phyloP scores from a whole-genome alignment of 2,888 invertebrate genomes.

The Diaphora mendica region DNA sequence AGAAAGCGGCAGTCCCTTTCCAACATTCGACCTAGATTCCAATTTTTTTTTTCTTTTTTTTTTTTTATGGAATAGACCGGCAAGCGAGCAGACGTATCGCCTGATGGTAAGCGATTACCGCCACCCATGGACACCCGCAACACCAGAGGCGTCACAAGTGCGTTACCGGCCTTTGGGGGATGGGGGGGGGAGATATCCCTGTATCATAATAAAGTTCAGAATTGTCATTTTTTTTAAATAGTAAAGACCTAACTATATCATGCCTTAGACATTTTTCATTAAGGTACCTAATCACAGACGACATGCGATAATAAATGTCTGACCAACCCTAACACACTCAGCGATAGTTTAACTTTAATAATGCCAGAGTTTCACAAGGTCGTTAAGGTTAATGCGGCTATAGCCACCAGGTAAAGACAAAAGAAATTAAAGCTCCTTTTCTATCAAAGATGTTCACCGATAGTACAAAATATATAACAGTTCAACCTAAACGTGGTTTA shows the following conservation, averaged over 20 bases:
- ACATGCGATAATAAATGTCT: background rate
- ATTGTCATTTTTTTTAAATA: background rate
- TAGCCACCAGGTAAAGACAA: slow-evolving; percentile 22
- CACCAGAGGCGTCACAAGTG: too few species aligned
- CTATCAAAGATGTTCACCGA: slow-evolving; percentile 25
- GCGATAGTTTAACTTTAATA: slow-evolving; percentile 10
- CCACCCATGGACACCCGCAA: too few species aligned
- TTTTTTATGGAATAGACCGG: too few species aligned
- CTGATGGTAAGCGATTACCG: too few species aligned
- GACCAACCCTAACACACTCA: background rate
- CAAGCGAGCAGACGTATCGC: too few species aligned
- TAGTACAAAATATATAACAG: slow-evolving; percentile 36
- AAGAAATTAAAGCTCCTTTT: slow-evolving; percentile 13
- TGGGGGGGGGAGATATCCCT: too few species aligned
- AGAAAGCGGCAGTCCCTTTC: background rate
- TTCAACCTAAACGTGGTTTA: slow-evolving; percentile 47
- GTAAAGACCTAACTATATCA: background rate
- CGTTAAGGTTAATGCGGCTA: slow-evolving; percentile 23
- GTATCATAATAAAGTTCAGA: too few species aligned
- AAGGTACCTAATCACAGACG: background rate
- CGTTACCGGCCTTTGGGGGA: too few species aligned
- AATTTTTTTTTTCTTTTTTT: too few species aligned
- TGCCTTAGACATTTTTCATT: background rate
- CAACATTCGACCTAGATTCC: too few species aligned
- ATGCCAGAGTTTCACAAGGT: slow-evolving; percentile 11